Conservation (phyloP, 2,888 invertebrate genomes). For the Apoda limacodes region DNA sequence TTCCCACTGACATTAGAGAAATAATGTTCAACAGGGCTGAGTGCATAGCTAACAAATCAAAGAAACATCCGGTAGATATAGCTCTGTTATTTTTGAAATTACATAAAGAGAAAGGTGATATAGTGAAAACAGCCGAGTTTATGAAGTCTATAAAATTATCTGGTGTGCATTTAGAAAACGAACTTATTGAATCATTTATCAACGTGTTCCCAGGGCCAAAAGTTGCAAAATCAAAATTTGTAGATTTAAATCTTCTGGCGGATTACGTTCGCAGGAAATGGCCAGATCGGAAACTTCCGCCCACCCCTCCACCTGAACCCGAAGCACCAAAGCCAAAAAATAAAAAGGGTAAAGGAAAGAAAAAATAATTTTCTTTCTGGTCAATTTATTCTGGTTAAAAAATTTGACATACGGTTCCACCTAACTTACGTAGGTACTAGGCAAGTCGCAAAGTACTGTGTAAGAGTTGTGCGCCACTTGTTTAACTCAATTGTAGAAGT, state of each 20-base stretch:
- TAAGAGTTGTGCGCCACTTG: no score
- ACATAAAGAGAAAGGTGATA: constrained; percentile 26
- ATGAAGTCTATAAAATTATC: constrained; percentile 15
- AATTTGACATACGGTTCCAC: no score
- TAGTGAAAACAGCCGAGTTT: constrained; percentile 30
- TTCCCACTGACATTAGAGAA: constrained; percentile 32
- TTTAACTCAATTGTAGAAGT: no score
- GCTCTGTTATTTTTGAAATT: constrained; percentile 31
- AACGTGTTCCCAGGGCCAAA: constrained; percentile 30
- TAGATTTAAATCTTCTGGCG: constrained; percentile 28
- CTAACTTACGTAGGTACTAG: no score
- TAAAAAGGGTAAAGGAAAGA: constrained; percentile 18
- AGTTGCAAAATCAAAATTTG: constrained; percentile 27
- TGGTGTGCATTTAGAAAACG: constrained; percentile 28
- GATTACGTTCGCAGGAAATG: constrained; percentile 42
- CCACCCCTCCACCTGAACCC: constrained; percentile 33
- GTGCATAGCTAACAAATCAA: constrained; percentile 29
- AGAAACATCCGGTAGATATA: constrained; percentile 30
- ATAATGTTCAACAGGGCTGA: constrained; percentile 37
- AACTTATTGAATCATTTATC: constrained; percentile 31
- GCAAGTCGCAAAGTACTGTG: no score
- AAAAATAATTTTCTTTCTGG: constrained; percentile 20
- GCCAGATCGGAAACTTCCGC: constrained; percentile 40
- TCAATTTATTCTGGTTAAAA: constrained; percentile 17
- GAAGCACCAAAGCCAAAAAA: constrained; percentile 12